phyloP scores from a whole-genome alignment of 2,888 invertebrate species.

The Dendrolimus pini region DNA sequence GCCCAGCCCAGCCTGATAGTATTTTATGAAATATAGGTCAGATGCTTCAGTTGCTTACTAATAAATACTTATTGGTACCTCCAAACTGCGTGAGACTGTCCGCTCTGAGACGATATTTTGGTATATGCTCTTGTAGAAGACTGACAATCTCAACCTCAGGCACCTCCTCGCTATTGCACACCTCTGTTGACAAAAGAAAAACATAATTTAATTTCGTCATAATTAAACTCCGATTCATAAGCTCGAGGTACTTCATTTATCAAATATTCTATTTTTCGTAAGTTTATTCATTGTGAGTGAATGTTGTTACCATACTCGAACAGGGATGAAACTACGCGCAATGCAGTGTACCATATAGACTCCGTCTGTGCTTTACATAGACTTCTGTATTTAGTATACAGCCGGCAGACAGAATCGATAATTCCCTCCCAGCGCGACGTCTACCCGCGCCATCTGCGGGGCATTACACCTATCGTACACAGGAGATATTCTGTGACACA shows the following conservation, averaged over 20 bases:
- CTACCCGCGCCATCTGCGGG: conserved; percentile 40
- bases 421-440: conserved; percentile 34
- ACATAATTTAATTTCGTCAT: background rate
- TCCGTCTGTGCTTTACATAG: conserved; percentile 30
- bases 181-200: conserved; percentile 79
- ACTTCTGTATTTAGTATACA: conserved; percentile 49
- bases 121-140: conserved; percentile 95
- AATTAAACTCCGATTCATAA: no score
- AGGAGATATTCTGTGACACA: no score
- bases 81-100: conserved; percentile 95
- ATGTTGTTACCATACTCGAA: background rate
- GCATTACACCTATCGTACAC: conserved; percentile 1
- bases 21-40: no score
- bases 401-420: conserved; percentile 68
- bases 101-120: conserved; percentile 94
- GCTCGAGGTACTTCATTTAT: no score
- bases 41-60: background rate
- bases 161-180: conserved; percentile 94
- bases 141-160: conserved; percentile 98
- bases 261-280: no score
- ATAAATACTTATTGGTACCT: conserved; percentile 70
- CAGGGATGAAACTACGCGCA: conserved; percentile 18
- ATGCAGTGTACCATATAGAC: conserved; percentile 33
- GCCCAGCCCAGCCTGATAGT: no score
- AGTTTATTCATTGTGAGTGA: no score